These are phyloP conservation scores for Ichneumon xanthorius DNA, from an alignment of 2,888 invertebrate species.

Conservation along the genomic window DNA sequence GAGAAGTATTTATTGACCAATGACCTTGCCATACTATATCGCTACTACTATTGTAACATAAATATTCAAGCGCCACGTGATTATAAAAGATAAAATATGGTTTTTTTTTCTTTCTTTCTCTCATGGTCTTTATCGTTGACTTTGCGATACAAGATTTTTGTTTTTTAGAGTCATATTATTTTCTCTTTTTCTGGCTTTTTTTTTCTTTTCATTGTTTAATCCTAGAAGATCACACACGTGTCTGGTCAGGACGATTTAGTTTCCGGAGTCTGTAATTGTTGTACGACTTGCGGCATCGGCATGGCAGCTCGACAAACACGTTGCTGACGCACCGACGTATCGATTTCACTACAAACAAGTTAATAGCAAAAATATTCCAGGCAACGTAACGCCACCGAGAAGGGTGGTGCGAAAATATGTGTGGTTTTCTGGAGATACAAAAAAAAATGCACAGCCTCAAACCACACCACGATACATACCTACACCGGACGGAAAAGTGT, in stretches of 20 bases:
- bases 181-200: neutral
- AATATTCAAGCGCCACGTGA: slow-evolving; percentile 64
- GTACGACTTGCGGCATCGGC: neutral
- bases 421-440: neutral
- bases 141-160: neutral
- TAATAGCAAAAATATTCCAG: neutral
- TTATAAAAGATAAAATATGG: slow-evolving; percentile 49
- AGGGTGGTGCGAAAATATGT: neutral
- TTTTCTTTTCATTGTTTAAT: neutral
- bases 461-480: slow-evolving; percentile 1
- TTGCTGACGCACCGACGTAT: neutral
- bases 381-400: neutral
- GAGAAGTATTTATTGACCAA: slow-evolving; percentile 82
- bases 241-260: neutral
- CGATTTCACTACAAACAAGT: neutral
- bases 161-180: slow-evolving; percentile 4
- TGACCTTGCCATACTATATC: slow-evolving; percentile 80
- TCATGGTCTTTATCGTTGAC: neutral
- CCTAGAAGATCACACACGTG: neutral
- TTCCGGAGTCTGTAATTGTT: neutral
- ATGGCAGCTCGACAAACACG: neutral
- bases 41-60: slow-evolving; percentile 78
- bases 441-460: slow-evolving; percentile 14
- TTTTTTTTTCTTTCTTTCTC: slow-evolving; percentile 3
- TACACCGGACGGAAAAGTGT: slow-evolving; percentile 22